Evolutionary conservation across 2,113 vertebrate species (phyloP).

Genomic region (Azemiops feae): DNA sequence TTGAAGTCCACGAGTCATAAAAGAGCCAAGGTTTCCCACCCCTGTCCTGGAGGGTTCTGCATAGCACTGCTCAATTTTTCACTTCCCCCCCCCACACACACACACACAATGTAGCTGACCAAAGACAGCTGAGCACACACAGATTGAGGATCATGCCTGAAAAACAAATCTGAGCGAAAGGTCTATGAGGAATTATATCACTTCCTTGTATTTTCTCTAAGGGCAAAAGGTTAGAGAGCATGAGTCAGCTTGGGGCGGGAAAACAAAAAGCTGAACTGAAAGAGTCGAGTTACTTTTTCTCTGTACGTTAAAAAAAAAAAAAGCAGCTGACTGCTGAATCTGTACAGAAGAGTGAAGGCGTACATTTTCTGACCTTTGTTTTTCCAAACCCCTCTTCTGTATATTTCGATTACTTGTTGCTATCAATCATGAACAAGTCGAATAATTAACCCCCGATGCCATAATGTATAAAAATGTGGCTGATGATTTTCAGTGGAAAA

Average conservation of each 20-base stretch:
- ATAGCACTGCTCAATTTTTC: background rate
- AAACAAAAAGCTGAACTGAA: conserved; percentile 59
- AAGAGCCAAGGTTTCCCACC: no score
- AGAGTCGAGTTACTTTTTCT: conserved; percentile 61
- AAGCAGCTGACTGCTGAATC: background rate
- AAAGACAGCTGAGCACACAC: conserved; percentile 63
- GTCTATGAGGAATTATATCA: conserved; percentile 62
- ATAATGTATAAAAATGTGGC: background rate
- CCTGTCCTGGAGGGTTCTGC: background rate
- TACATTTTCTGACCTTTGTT: background rate
- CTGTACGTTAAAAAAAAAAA: conserved; percentile 42
- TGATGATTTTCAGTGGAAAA: background rate
- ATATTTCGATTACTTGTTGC: background rate
- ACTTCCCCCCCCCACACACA: background rate
- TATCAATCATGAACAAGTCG: background rate
- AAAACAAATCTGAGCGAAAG: conserved; percentile 51
- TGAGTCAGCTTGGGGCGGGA: conserved; percentile 66
- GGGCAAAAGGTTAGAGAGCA: conserved; percentile 65
- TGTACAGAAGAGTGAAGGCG: background rate
- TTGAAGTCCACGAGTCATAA: no score
- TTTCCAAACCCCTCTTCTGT: background rate
- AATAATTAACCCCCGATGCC: background rate
- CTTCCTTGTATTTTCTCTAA: conserved; percentile 74
- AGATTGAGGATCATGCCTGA: conserved; percentile 46
- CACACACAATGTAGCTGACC: background rate